Conservation (phyloP, 2,888 invertebrate species). For the Drosophila vallismaia region DNA sequence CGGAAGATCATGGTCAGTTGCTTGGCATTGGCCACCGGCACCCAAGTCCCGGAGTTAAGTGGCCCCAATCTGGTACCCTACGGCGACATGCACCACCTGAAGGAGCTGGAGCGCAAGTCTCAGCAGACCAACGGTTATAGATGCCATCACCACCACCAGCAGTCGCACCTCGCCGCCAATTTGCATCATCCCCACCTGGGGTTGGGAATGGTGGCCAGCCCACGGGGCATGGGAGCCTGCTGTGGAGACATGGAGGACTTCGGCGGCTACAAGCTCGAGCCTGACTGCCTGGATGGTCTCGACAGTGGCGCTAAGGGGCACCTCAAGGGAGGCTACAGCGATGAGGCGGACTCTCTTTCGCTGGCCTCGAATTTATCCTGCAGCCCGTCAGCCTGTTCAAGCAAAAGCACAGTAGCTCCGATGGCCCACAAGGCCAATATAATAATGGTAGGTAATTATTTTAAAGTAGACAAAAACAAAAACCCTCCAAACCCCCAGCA, state of each 20-base stretch:
- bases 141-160: not conserved
- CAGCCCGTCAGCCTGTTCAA: slow-evolving; percentile 26
- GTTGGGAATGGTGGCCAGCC: not conserved
- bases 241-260: slow-evolving; percentile 60
- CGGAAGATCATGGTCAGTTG: slow-evolving; percentile 60
- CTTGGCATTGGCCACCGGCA: slow-evolving; percentile 62
- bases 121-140: slow-evolving; percentile 51
- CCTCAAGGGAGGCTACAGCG: slow-evolving; percentile 4
- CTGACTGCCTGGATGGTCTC: not conserved
- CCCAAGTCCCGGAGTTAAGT: slow-evolving; percentile 55
- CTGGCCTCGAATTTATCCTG: slow-evolving; percentile 32
- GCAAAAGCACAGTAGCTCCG: slow-evolving; percentile 14
- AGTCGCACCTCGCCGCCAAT: not conserved
- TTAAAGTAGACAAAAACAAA: not conserved
- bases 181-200: not conserved
- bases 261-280: slow-evolving; percentile 14
- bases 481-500: slow-evolving; percentile 11
- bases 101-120: slow-evolving; percentile 49
- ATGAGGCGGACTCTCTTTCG: slow-evolving; percentile 31
- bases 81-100: slow-evolving; percentile 66
- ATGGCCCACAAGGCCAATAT: slow-evolving; percentile 18
- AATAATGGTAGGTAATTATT: slow-evolving; percentile 50
- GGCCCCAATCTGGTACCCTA: slow-evolving; percentile 69
- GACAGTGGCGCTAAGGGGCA: not conserved
- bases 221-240: slow-evolving; percentile 38